Conservation (phyloP, 2,797 vertebrate species). For the Siniperca scherzeri region DNA sequence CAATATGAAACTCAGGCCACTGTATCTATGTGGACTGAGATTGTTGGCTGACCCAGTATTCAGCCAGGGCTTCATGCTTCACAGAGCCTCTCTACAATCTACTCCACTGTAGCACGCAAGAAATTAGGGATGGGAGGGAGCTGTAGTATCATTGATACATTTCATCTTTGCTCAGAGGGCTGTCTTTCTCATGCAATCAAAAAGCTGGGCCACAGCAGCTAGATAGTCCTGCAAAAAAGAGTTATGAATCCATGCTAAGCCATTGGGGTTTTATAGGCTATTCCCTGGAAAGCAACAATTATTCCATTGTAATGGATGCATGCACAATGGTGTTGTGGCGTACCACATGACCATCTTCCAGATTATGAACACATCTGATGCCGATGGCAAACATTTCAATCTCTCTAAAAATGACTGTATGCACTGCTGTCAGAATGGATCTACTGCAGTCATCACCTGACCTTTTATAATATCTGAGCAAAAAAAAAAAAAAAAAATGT, state of each 20-base stretch:
- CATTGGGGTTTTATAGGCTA: slow-evolving; percentile 58
- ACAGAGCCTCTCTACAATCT: slow-evolving; percentile 70
- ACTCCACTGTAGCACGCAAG: slow-evolving; percentile 62
- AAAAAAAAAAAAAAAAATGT: slow-evolving; percentile 17
- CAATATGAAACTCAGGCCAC: slow-evolving; percentile 60
- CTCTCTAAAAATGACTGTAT: slow-evolving; percentile 42
- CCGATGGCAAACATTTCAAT: slow-evolving; percentile 62
- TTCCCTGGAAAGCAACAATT: slow-evolving; percentile 66
- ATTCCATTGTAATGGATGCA: slow-evolving; percentile 65
- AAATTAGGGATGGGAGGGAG: slow-evolving; percentile 65
- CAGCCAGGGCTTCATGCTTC: slow-evolving; percentile 74
- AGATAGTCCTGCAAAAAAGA: slow-evolving; percentile 36
- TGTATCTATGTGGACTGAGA: slow-evolving; percentile 67
- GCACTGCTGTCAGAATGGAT: slow-evolving; percentile 23
- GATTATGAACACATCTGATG: slow-evolving; percentile 67
- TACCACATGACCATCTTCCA: slow-evolving; percentile 46
- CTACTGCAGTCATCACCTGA: slow-evolving; percentile 32
- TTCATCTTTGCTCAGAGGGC: slow-evolving; percentile 65
- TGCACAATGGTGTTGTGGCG: slow-evolving; percentile 33
- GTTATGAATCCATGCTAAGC: slow-evolving; percentile 44
- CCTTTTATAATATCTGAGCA: slow-evolving; percentile 14
- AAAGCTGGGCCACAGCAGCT: slow-evolving; percentile 41
- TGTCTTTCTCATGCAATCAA: slow-evolving; percentile 60
- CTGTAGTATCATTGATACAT: slow-evolving; percentile 59
- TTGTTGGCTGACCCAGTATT: slow-evolving; percentile 77